Base-by-base conservation (phyloP, 2,888 invertebrate genomes). In the Zygaena filipendulae region DNA sequence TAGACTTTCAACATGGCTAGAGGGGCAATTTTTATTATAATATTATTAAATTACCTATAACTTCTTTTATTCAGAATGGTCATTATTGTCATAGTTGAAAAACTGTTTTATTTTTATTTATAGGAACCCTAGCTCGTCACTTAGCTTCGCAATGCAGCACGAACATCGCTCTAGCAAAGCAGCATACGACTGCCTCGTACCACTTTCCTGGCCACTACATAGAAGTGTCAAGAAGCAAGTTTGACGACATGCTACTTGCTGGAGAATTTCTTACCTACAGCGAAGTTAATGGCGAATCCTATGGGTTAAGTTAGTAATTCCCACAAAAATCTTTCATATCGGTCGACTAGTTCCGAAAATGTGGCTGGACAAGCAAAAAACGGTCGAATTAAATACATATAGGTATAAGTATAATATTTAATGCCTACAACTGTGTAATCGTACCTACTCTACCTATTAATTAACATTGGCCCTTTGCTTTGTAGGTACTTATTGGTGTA, bases 211-310 rank as follows among this genome's bases (percentile, higher is more conserved):
- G 43, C 2, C 58, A 64, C 34, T 72, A 62, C 51, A 59, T 32
- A 29, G 46, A 52, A 35, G 45, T 67, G 18, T 42, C 66, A 3
- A 45, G 64, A 5, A 36, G 37, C 8, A 55, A 63, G 33, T 77
- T 77, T 22, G 77, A 79, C 35, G 66, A 72, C 10, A 70, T 71
- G 71, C 39, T 79, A 5, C 41, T 77, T 0, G 53, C 54, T 16
- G 77, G 77, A 2, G 63, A 75, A 11, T 63, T 79, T 10, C 59
- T 79, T 4, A 70, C 75, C 2, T 80, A 75, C 37, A 47, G 53
- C 4, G 79, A 79, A 51, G 46, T 50, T 37, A 50, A 67, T 27
- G 74, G 75, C 3, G 71, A 79, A 30, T 75, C 72, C 5, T 79
- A 74, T 36, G 80, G 79, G 18, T 54, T 80, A 23, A 72, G 80